Evolutionary conservation across 35 echinoderm and acorn worm genomes (phyloP).

Genomic region (Nesometra sesokonis): DNA sequence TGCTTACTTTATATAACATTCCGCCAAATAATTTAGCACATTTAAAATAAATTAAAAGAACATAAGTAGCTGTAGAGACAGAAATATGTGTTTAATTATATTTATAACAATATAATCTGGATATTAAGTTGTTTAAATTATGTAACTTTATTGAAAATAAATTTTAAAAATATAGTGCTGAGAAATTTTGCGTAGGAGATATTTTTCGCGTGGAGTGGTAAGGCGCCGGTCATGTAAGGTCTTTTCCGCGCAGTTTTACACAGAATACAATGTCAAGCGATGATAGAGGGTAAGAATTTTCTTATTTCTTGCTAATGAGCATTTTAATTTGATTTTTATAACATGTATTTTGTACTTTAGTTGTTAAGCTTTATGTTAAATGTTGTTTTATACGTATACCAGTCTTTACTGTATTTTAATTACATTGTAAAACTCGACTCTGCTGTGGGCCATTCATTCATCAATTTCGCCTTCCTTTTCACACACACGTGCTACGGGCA

Average conservation of each 20-base stretch:
- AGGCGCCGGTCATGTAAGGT: not conserved
- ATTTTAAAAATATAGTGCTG: not conserved
- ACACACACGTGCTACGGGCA: not conserved
- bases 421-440: too few species aligned
- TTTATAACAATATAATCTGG: not conserved
- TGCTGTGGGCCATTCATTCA: not conserved
- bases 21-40: not conserved
- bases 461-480: too few species aligned
- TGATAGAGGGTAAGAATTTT: not conserved
- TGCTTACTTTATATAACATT: not conserved
- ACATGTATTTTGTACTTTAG: not conserved
- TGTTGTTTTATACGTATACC: not conserved
- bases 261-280: not conserved
- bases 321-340: not conserved
- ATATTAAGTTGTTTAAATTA: not conserved
- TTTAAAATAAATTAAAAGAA: not conserved
- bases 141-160: not conserved
- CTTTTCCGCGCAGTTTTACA: not conserved
- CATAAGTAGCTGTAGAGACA: not conserved
- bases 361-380: not conserved
- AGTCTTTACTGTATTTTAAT: too few species aligned
- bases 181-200: not conserved
- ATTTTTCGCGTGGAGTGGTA: not conserved
- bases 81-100: not conserved
- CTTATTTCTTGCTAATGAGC: not conserved